A percentile compares a stretch with the other conserved stretches of the same genome.
phyloP scores from a whole-genome alignment of 1,140 invertebrate species.

The Pseudomyrmex sp. region DNA sequence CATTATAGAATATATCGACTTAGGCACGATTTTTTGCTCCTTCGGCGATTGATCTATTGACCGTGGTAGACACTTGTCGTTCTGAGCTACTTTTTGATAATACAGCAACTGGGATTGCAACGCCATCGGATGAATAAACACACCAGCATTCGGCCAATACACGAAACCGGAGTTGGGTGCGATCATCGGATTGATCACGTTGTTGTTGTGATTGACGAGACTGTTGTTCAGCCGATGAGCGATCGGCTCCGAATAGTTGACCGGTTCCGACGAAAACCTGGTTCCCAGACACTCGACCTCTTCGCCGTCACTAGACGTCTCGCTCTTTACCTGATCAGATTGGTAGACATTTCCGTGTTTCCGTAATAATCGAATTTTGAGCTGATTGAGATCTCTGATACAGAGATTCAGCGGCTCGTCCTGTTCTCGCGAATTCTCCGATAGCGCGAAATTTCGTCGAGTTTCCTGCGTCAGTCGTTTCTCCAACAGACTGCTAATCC shows the following conservation, averaged over 20 bases:
- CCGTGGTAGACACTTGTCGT: slow-evolving; percentile 74
- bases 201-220: slow-evolving; percentile 67
- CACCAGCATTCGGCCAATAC: slow-evolving; percentile 89
- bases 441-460: slow-evolving; percentile 77
- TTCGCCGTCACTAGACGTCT: slow-evolving; percentile 85
- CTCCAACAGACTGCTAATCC: slow-evolving; percentile 89
- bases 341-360: slow-evolving; percentile 88
- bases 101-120: slow-evolving; percentile 90
- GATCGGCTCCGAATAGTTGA: slow-evolving; percentile 2
- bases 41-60: slow-evolving; percentile 68
- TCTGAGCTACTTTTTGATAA: slow-evolving; percentile 89
- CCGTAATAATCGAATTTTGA: slow-evolving; percentile 87
- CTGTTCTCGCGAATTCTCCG: slow-evolving; percentile 82
- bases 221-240: slow-evolving; percentile 64
- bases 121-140: slow-evolving; percentile 90
- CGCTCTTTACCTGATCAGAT: slow-evolving; percentile 85
- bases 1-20: slow-evolving; percentile 78
- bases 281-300: slow-evolving; percentile 87
- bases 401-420: slow-evolving; percentile 94
- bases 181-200: slow-evolving; percentile 67
- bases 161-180: slow-evolving; percentile 84
- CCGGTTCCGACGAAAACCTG: slow-evolving; percentile 64
- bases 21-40: slow-evolving; percentile 81
- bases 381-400: slow-evolving; percentile 89
- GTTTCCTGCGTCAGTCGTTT: slow-evolving; percentile 89